These are phyloP conservation scores for Siniperca obscura DNA, from an alignment of 2,797 vertebrate genomes.

Conservation along the genomic window DNA sequence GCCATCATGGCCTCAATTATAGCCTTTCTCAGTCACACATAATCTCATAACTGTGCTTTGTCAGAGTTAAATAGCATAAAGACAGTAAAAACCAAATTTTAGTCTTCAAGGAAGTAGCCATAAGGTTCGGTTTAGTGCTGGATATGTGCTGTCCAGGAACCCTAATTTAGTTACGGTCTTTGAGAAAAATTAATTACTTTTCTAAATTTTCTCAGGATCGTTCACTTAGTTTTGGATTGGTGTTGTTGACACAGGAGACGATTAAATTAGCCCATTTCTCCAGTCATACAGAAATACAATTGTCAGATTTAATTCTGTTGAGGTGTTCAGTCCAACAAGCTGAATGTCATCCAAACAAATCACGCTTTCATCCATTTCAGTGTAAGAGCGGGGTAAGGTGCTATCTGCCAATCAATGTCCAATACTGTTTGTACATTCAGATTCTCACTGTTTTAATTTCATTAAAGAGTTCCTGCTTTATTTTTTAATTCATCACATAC, in stretches of 20 bases:
- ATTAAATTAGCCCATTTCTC: slow-evolving; percentile 61
- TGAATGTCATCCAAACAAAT: slow-evolving; percentile 62
- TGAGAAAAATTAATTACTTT: slow-evolving; percentile 47
- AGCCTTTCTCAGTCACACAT: slow-evolving; percentile 59
- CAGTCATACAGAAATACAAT: slow-evolving; percentile 40
- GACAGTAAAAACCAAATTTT: slow-evolving; percentile 45
- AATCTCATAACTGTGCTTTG: slow-evolving; percentile 68
- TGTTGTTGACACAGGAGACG: slow-evolving; percentile 47
- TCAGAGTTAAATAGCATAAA: slow-evolving; percentile 56
- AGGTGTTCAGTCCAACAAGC: slow-evolving; percentile 43
- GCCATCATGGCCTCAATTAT: slow-evolving; percentile 67
- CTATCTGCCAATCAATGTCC: slow-evolving; percentile 67
- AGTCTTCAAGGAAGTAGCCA: slow-evolving; percentile 25
- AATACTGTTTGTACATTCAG: slow-evolving; percentile 28
- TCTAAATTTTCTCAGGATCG: slow-evolving; percentile 47
- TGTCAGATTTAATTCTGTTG: slow-evolving; percentile 63
- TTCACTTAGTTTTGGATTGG: slow-evolving; percentile 47
- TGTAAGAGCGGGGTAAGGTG: slow-evolving; percentile 37
- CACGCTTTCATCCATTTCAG: slow-evolving; percentile 54
- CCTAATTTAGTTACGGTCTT: slow-evolving; percentile 36
- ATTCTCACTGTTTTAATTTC: slow-evolving; percentile 42
- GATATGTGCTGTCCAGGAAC: slow-evolving; percentile 19
- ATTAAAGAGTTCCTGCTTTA: slow-evolving; percentile 14
- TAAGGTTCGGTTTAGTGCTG: slow-evolving; percentile 20
- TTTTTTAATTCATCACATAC: slow-evolving; percentile 17